A percentile compares a stretch with the other conserved stretches of the same genome.
Evolutionary conservation across 2,888 invertebrate genomes (phyloP).

Genomic region (Shargacucullia verbasci): DNA sequence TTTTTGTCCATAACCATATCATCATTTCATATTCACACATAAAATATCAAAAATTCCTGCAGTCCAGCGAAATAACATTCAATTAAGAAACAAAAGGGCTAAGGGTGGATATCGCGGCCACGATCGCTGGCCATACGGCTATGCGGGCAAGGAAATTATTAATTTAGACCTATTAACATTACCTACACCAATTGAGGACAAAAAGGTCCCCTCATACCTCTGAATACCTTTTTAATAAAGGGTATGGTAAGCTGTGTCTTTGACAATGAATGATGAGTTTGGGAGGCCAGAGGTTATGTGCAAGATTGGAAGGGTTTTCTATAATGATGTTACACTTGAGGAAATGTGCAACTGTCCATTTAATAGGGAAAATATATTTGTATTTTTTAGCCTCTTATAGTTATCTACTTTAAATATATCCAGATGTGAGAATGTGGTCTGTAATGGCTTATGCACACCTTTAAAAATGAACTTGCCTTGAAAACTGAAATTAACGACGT

Average conservation of each 20-base stretch:
- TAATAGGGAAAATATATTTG: neutral
- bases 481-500: no score
- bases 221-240: conserved; percentile 74
- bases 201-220: conserved; percentile 73
- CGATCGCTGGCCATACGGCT: conserved; percentile 47
- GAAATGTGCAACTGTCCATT: conserved; percentile 7
- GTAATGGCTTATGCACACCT: no score
- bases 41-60: conserved; percentile 61
- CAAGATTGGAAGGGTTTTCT: conserved; percentile 27
- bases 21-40: no score
- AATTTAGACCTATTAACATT: conserved; percentile 80
- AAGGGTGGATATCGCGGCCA: conserved; percentile 64
- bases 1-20: no score
- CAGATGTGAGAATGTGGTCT: no score
- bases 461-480: no score
- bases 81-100: conserved; percentile 76
- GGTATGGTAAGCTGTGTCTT: conserved; percentile 63
- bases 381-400: no score
- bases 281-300: conserved; percentile 50
- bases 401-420: no score
- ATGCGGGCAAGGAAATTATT: conserved; percentile 82
- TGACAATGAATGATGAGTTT: conserved; percentile 70
- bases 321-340: conserved; percentile 30
- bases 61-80: conserved; percentile 71
- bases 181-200: conserved; percentile 78